Percentiles rank a stretch among this genome's conserved stretches.
These are phyloP conservation scores for Papilio machaon DNA, from an alignment of 1,140 invertebrate species.

Conservation along the genomic window DNA sequence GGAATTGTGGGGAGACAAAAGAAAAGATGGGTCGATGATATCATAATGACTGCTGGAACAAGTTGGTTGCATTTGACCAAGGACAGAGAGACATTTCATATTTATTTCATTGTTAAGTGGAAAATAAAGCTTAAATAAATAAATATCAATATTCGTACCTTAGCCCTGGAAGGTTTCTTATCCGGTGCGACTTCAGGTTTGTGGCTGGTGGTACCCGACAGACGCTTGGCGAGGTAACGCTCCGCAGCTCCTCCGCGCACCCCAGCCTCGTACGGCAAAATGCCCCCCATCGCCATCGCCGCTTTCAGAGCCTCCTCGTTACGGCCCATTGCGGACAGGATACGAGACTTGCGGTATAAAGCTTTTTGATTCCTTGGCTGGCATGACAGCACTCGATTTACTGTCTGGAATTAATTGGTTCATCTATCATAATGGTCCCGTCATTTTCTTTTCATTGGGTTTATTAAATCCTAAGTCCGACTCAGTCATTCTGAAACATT, in stretches of 20 bases:
- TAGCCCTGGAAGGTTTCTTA: constrained; percentile 65
- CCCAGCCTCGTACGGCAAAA: constrained; percentile 60
- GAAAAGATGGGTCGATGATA: too few relatives aligned
- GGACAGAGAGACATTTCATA: too few relatives aligned
- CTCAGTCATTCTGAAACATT: too few relatives aligned
- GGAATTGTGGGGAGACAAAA: too few relatives aligned
- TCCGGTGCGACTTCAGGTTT: constrained; percentile 46
- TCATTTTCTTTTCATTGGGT: too few relatives aligned
- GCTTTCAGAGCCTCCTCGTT: constrained; percentile 64
- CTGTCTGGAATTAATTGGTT: constrained; percentile 79
- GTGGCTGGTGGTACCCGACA: constrained; percentile 57
- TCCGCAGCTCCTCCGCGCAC: constrained; percentile 60
- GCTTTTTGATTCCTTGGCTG: constrained; percentile 95
- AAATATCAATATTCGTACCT: constrained; percentile 47
- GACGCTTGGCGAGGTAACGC: constrained; percentile 59
- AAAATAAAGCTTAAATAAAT: too few relatives aligned
- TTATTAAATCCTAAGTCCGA: too few relatives aligned
- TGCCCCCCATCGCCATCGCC: constrained; percentile 60
- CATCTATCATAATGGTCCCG: neutral
- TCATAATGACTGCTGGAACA: too few relatives aligned
- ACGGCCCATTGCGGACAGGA: constrained; percentile 68
- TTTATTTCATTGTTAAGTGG: too few relatives aligned
- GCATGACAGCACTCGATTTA: constrained; percentile 90
- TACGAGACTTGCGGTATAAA: constrained; percentile 90
- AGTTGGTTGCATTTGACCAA: too few relatives aligned